Percentiles rank a stretch among this genome's conserved stretches.
These are phyloP conservation scores for Sardina pilchardus DNA, from an alignment of 2,113 vertebrate species.

Conservation along the genomic window DNA sequence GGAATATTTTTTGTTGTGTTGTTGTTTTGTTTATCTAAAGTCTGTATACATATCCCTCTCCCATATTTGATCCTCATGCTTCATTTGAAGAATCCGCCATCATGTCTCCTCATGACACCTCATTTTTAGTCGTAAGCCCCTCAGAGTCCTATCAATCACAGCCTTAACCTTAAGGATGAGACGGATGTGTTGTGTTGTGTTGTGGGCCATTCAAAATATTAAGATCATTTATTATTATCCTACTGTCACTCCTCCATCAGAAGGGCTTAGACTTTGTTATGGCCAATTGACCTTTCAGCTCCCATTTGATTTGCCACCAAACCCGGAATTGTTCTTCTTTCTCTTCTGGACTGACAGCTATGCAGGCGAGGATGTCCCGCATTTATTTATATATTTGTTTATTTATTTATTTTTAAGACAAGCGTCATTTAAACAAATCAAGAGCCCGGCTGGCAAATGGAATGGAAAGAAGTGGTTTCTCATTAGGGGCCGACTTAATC, in stretches of 20 bases:
- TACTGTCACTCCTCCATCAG: neutral
- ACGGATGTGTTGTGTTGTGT: neutral
- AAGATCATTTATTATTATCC: constrained; percentile 1
- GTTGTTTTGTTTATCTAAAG: too few species aligned
- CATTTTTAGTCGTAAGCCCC: neutral
- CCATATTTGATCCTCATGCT: neutral
- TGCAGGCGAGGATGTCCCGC: neutral
- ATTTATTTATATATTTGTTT: too few species aligned
- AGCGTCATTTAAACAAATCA: neutral
- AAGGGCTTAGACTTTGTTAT: neutral
- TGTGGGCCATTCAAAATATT: neutral
- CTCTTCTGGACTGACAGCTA: neutral
- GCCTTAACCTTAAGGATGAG: neutral
- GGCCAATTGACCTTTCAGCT: constrained; percentile 23
- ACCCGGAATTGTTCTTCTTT: neutral
- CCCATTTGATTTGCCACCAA: constrained; percentile 31
- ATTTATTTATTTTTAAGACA: constrained; percentile 39
- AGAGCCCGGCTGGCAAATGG: neutral
- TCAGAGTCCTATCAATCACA: neutral
- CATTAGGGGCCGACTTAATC: constrained; percentile 25
- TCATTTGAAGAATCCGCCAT: neutral
- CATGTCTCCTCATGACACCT: neutral
- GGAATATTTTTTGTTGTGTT: too few species aligned
- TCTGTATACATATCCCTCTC: too few species aligned
- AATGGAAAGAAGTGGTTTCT: constrained; percentile 13